A percentile compares a stretch with the other conserved stretches of the same genome.
Conservation (phyloP, 2,797 vertebrate genomes). For the Smutsia gigantea region DNA sequence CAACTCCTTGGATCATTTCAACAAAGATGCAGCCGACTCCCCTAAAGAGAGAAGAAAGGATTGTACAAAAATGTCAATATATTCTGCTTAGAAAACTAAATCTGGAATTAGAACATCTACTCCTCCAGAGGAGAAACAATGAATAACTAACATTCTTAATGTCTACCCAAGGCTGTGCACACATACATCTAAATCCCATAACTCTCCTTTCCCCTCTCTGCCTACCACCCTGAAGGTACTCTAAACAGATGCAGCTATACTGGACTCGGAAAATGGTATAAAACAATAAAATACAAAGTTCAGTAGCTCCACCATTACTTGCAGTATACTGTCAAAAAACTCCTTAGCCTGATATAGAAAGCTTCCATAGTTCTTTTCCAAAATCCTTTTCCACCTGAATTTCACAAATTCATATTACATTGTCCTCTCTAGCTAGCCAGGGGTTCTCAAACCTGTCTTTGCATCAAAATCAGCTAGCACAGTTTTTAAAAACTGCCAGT, state of each 20-base stretch:
- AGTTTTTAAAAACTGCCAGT: conserved; percentile 28
- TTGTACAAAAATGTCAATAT: background rate
- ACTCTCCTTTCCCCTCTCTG: background rate
- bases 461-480: background rate
- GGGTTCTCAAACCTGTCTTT: background rate
- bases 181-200: background rate
- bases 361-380: background rate
- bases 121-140: background rate
- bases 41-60: conserved; percentile 85
- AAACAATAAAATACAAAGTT: background rate
- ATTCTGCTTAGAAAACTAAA: conserved; percentile 16
- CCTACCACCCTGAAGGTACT: background rate
- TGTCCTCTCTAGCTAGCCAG: background rate
- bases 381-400: background rate
- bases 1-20: conserved; percentile 98
- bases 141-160: background rate
- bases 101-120: background rate
- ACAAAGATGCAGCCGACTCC: conserved; percentile 98
- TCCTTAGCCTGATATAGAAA: background rate
- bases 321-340: background rate
- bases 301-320: background rate
- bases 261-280: background rate
- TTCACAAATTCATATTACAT: background rate
- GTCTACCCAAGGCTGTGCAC: background rate
- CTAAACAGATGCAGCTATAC: background rate